Conservation (phyloP, 1,140 invertebrate species). For the Linepithema humile region DNA sequence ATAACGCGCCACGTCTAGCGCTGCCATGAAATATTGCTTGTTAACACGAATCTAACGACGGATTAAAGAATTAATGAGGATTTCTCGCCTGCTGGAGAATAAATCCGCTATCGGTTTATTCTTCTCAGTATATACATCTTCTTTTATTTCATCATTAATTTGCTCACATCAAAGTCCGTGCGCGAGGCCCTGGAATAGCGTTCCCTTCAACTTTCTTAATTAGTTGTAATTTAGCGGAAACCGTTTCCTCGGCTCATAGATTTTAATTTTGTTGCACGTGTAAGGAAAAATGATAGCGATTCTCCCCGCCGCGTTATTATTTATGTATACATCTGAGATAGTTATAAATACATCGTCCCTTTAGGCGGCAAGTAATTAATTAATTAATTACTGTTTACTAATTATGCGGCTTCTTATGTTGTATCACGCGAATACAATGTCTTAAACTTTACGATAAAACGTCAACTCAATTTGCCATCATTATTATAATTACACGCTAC, state of each 20-base stretch:
- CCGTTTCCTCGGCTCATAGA: conserved; percentile 29
- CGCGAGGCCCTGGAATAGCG: neutral
- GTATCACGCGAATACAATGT: conserved; percentile 27
- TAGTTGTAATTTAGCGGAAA: conserved; percentile 34
- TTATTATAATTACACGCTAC: conserved; percentile 28
- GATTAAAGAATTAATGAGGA: conserved; percentile 49
- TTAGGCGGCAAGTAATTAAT: conserved; percentile 23
- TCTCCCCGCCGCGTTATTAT: conserved; percentile 9
- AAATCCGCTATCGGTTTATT: neutral
- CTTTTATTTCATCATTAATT: conserved; percentile 8
- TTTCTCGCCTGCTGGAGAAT: neutral
- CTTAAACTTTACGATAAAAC: conserved; percentile 2
- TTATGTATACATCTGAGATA: conserved; percentile 16
- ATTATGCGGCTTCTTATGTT: conserved; percentile 39
- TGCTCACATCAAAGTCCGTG: neutral
- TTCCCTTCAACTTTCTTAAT: conserved; percentile 5
- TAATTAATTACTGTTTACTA: conserved; percentile 39
- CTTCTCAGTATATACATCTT: neutral
- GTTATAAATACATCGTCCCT: conserved; percentile 11
- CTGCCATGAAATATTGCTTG: conserved; percentile 59
- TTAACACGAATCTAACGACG: conserved; percentile 61
- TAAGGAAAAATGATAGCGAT: neutral
- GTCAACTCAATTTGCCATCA: conserved; percentile 23
- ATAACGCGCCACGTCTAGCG: conserved; percentile 52
- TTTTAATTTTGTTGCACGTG: conserved; percentile 34